Conservation (phyloP, 2,888 invertebrate species). For the Macroteleia sp. region DNA sequence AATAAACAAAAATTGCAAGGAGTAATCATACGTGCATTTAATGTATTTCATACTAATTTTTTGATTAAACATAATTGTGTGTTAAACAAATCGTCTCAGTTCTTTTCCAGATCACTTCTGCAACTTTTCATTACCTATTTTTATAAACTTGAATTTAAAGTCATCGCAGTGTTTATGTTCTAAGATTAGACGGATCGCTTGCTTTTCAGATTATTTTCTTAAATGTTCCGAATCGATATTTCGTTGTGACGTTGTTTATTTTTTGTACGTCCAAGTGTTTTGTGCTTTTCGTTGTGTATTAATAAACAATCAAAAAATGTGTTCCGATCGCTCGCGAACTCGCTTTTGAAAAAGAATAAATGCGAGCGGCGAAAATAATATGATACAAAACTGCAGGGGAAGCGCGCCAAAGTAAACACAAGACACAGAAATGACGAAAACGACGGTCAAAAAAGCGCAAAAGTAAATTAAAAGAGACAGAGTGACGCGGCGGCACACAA, state of each 20-base stretch:
- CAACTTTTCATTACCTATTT: conserved; percentile 3
- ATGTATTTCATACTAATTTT: conserved; percentile 84
- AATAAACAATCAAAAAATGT: conserved; percentile 7
- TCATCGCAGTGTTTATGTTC: neutral
- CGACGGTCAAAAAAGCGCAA: conserved; percentile 29
- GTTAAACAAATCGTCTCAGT: conserved; percentile 71
- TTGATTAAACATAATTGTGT: conserved; percentile 84
- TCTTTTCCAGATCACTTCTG: conserved; percentile 16
- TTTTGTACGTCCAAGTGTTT: too few relatives aligned
- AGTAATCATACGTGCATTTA: conserved; percentile 84
- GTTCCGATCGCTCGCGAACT: conserved; percentile 10
- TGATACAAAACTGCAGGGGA: conserved; percentile 9
- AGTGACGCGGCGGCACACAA: conserved; percentile 14
- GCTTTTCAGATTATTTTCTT: neutral
- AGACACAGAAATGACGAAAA: conserved; percentile 18
- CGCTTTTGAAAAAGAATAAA: conserved; percentile 23
- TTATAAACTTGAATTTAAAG: too few relatives aligned
- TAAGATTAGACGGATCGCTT: neutral
- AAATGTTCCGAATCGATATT: neutral
- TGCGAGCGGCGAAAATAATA: conserved; percentile 27
- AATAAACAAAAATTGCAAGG: conserved; percentile 73
- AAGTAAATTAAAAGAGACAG: conserved; percentile 48
- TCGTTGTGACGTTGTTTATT: too few relatives aligned
- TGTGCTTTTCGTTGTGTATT: neutral
- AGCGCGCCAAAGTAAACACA: conserved; percentile 30